Base-by-base conservation (phyloP, 2,888 invertebrate genomes). In the Harpalus rubripes region DNA sequence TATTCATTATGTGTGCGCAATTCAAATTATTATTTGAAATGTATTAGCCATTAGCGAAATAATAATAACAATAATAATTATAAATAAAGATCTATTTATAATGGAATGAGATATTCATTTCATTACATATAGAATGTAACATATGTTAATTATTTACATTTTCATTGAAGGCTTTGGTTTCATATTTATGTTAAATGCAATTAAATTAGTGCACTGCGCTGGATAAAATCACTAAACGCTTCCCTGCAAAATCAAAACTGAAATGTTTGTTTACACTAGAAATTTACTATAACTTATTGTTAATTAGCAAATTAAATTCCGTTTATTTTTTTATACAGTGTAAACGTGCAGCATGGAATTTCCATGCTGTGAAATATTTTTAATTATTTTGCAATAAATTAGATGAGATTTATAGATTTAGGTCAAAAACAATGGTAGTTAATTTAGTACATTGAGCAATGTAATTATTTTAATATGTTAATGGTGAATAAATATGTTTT, bases 221-320 rank as follows among this genome's bases (percentile, higher is more conserved):
- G 22, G 12, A 8, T 12, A 63, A 22, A 59, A 59, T 59, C 59
- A 63, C 32, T 32, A 32, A 32, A 32, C 6, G 26, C 3, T 63
- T 7, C 26, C 63, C 18, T 18, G 26, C 26, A 18, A 63, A 63
- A 63, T 63, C 18, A 22, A 22, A 63, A 63, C 63, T 63, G 26
- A 63, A 63, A 18, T 63, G 63, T 63, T 63, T 63, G 63, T 63
- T 63, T 63, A 63, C 63, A 22, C 63, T 7, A 26, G 26, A 63
- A 63, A 63, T 63, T 63, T 63, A 63, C 63, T 8, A 22, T 7
- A 18, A 26, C 63, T 63, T 63, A 22, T 63, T 63, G 63, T 63
- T 63, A 63, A 63, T 63, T 63, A 63, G 63, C 63, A 22, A 63
- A 63, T 63, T 15, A 63, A 63, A 63, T 22, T 22, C 10, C 63